These are phyloP conservation scores for Phyllostomus hastatus DNA, from an alignment of 2,113 vertebrate genomes.

Conservation along the genomic window DNA sequence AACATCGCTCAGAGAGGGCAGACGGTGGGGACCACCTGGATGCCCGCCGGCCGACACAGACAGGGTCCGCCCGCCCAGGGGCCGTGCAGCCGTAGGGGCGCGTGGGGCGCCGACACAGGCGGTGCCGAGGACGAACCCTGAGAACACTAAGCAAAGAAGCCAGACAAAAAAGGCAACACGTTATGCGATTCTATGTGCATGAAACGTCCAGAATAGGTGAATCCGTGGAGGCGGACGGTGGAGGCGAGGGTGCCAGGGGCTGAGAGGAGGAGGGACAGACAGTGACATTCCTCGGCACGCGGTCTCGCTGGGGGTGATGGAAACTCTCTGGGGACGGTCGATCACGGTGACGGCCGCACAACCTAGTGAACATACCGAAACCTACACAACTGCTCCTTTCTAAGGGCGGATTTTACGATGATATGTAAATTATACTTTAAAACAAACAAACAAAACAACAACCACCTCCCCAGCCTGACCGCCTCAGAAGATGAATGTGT, in stretches of 20 bases:
- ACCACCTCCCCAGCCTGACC: conserved; percentile 56
- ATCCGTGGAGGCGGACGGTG: background rate
- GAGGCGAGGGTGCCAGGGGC: background rate
- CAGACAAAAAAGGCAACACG: background rate
- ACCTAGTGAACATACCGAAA: background rate
- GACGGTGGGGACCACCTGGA: background rate
- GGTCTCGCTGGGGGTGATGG: background rate
- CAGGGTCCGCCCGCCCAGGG: fast-evolving
- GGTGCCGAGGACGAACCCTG: fast-evolving
- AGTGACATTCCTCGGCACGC: too few species aligned
- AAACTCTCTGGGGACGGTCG: background rate
- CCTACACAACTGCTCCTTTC: background rate
- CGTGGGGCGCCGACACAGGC: fast-evolving
- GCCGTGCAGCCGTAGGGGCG: background rate
- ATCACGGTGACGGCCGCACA: background rate
- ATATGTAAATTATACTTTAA: background rate
- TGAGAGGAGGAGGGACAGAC: too few species aligned
- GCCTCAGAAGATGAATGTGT: conserved; percentile 78
- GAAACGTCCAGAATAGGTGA: background rate
- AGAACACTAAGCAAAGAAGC: background rate
- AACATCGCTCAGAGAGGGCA: background rate
- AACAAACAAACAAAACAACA: background rate
- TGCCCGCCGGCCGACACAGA: background rate
- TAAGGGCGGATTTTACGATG: background rate
- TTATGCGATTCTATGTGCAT: fast-evolving